Evolutionary conservation across 2,797 vertebrate genomes (phyloP), one percentile per base, ranked within the genome.

Genomic region (Microctenopoma stevenorrisi): DNA sequence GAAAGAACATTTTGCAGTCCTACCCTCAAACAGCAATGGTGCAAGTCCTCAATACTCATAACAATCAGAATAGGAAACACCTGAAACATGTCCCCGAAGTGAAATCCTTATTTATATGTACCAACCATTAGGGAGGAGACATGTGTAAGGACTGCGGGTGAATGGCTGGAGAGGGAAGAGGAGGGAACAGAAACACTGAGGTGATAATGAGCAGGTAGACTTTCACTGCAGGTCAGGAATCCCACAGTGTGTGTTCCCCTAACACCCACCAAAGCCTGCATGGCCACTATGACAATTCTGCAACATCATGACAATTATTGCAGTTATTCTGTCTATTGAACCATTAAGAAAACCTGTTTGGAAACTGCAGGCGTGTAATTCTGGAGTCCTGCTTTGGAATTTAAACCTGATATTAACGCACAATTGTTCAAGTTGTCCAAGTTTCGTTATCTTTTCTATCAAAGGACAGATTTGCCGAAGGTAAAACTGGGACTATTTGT

Each of bases 191-290:
- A 65, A 81, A 85, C 78, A 83, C 75, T 68, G 78, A 75, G 30
- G 56, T 6, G 4, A 44, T 81, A 85, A 82, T 82, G 63, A 84
- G 80, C 73, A 70, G 73, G 51, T 78, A 38, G 33, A 87, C 82
- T 86, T 71, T 90, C 83, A 81, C 86, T 51, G 4, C 73, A 71
- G 74, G 33, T 75, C 54, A 78, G 16, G 44, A 50, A 63, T 76
- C 52, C 72, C 71, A 65, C 75, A 74, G 68, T 37, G 65, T n/a
- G 61, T 79, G 78, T 89, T 92, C 87, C 82, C 57, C 58, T 12
- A 66, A 61, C 53, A 22, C 38, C 65, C 79, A 72, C 56, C 57
- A 66, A 81, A 85, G 84, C 91, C 93, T 88, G 88, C 89, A 90
- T 69, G 74, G 64, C 93, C 91, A 59, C 85, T 78, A 87, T 84